A percentile compares a stretch with the other conserved stretches of the same genome.
Evolutionary conservation across 2,113 vertebrate genomes (phyloP).

Genomic region (Ophiodon elongatus): DNA sequence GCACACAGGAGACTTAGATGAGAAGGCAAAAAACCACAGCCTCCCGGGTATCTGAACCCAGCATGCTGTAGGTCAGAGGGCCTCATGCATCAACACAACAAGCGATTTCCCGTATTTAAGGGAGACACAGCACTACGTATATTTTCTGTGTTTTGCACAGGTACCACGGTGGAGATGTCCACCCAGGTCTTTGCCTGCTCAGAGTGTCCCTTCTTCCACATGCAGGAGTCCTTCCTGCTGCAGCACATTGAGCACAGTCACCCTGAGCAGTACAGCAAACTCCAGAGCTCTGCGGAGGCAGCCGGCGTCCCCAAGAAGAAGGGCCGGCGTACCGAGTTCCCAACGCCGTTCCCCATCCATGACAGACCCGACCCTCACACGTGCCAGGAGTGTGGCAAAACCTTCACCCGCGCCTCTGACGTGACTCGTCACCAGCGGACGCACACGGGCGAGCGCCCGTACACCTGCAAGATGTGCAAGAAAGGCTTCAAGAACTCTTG

Average conservation of each 20-base stretch:
- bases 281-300: slow-evolving; percentile 40
- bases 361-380: slow-evolving; percentile 56
- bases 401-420: slow-evolving; percentile 85
- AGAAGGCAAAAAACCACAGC: too few species aligned
- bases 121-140: neutral
- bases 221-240: slow-evolving; percentile 74
- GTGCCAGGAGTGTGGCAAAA: slow-evolving; percentile 84
- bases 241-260: slow-evolving; percentile 71
- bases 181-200: slow-evolving; percentile 75
- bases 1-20: too few species aligned
- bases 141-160: slow-evolving; percentile 46
- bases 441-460: slow-evolving; percentile 66
- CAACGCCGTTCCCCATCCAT: slow-evolving; percentile 70
- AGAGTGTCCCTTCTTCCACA: slow-evolving; percentile 76
- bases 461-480: slow-evolving; percentile 61
- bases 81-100: neutral
- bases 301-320: slow-evolving; percentile 33
- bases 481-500: slow-evolving; percentile 73
- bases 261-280: slow-evolving; percentile 60
- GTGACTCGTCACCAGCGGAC: slow-evolving; percentile 83
- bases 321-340: slow-evolving; percentile 53
- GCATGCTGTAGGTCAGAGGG: too few species aligned
- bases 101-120: neutral
- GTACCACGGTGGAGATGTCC: slow-evolving; percentile 72
- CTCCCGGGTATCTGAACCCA: too few species aligned